Percentiles rank a stretch among this genome's conserved stretches.
phyloP scores from a whole-genome alignment of 2,113 vertebrate species.

The Phaethon lepturus region DNA sequence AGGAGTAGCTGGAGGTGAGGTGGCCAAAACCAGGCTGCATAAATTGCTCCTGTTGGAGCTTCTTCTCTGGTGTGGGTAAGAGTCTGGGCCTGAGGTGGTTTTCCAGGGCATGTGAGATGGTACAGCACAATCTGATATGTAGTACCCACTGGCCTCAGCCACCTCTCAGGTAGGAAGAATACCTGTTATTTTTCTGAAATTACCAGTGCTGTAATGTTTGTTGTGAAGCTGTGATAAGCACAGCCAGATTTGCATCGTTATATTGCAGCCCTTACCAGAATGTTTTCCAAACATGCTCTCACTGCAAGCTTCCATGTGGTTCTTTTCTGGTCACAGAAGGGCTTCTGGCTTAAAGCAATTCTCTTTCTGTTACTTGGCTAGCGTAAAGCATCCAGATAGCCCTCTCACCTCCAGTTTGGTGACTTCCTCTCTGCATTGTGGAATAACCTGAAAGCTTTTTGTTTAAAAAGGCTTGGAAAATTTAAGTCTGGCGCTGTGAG shows the following conservation, averaged over 20 bases:
- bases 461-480: neutral
- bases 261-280: accelerated
- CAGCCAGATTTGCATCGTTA: neutral
- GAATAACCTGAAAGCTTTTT: neutral
- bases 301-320: neutral
- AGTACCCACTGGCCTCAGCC: accelerated
- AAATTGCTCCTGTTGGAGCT: neutral
- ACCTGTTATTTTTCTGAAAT: neutral
- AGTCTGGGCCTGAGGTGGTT: neutral
- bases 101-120: accelerated
- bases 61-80: neutral
- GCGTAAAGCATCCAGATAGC: neutral
- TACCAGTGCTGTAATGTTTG: accelerated
- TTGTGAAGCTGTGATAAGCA: neutral
- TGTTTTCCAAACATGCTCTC: neutral
- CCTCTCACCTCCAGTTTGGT: accelerated
- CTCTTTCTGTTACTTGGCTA: neutral
- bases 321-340: neutral
- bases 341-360: neutral
- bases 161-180: neutral
- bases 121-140: accelerated
- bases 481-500: neutral
- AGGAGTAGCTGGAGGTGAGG: neutral
- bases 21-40: neutral
- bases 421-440: neutral